Evolutionary conservation across 2,797 vertebrate species (phyloP).

Genomic region (Dryobates pubescens): DNA sequence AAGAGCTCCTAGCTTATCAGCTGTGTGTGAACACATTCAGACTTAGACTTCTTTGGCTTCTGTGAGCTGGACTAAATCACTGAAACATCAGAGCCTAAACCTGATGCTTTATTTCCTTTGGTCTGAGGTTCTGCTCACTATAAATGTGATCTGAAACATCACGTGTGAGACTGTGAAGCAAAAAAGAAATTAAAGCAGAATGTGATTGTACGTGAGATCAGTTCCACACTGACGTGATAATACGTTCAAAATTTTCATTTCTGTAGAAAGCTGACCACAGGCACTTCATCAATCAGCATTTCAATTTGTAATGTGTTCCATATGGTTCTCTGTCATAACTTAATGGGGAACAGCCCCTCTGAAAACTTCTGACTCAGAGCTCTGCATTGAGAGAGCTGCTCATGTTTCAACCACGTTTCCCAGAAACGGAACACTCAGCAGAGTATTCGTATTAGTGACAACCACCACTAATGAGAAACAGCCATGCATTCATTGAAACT

Average conservation of each 20-base stretch:
- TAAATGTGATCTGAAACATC: constrained; percentile 58
- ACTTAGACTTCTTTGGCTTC: constrained; percentile 47
- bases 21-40: constrained; percentile 53
- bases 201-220: constrained; percentile 64
- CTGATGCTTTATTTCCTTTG: constrained; percentile 42
- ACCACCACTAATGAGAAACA: constrained; percentile 81
- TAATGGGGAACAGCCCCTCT: constrained; percentile 76
- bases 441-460: constrained; percentile 79
- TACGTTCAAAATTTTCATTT: constrained; percentile 74
- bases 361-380: constrained; percentile 69
- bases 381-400: constrained; percentile 67
- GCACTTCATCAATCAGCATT: constrained; percentile 78
- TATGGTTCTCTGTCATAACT: constrained; percentile 74
- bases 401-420: constrained; percentile 84
- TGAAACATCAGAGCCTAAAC: constrained; percentile 50
- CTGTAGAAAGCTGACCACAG: constrained; percentile 77
- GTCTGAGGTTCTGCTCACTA: not conserved
- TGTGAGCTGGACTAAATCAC: constrained; percentile 53
- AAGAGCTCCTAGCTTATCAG: constrained; percentile 35
- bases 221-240: constrained; percentile 73
- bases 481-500: constrained; percentile 12
- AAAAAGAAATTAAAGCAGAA: constrained; percentile 66
- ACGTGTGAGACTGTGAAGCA: constrained; percentile 37
- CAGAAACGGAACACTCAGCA: constrained; percentile 82
- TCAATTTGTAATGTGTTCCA: constrained; percentile 74